phyloP scores from a whole-genome alignment of 2,113 vertebrate genomes.

The Takifugu bimaculatus region DNA sequence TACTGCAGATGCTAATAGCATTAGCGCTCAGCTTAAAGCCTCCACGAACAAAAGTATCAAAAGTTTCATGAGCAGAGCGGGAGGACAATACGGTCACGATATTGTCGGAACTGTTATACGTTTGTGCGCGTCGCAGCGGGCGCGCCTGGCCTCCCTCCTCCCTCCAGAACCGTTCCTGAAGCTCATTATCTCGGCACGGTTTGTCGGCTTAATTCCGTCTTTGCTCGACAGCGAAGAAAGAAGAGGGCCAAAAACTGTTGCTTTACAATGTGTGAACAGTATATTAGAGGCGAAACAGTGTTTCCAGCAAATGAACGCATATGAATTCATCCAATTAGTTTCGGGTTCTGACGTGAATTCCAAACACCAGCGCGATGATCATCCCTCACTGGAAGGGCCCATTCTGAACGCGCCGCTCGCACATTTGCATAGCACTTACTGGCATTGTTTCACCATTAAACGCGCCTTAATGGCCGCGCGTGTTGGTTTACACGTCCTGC shows the following conservation, averaged over 20 bases:
- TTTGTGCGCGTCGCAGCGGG: conserved; percentile 20
- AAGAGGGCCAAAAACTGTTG: neutral
- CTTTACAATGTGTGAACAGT: conserved; percentile 7
- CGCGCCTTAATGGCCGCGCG: neutral
- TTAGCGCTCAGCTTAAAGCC: conserved; percentile 17
- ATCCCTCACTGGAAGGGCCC: neutral
- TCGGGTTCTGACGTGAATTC: conserved; percentile 13
- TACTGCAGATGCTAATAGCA: conserved; percentile 12
- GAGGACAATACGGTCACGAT: conserved; percentile 28
- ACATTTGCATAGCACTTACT: neutral
- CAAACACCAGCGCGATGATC: neutral
- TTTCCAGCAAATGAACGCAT: neutral
- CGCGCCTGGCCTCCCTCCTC: neutral
- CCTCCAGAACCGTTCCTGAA: conserved; percentile 10
- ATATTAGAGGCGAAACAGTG: neutral
- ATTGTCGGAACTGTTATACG: conserved; percentile 17
- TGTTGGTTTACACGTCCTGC: too few relatives aligned
- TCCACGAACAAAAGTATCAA: neutral
- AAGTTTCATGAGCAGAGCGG: conserved; percentile 5
- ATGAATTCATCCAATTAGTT: conserved; percentile 10
- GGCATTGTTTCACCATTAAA: neutral
- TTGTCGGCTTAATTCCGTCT: conserved; percentile 11
- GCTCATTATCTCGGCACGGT: conserved; percentile 28
- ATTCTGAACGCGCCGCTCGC: neutral
- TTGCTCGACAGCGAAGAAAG: conserved; percentile 14